Base-by-base conservation (phyloP, 1,140 invertebrate species). In the Cyrtorhinus lividipennis region DNA sequence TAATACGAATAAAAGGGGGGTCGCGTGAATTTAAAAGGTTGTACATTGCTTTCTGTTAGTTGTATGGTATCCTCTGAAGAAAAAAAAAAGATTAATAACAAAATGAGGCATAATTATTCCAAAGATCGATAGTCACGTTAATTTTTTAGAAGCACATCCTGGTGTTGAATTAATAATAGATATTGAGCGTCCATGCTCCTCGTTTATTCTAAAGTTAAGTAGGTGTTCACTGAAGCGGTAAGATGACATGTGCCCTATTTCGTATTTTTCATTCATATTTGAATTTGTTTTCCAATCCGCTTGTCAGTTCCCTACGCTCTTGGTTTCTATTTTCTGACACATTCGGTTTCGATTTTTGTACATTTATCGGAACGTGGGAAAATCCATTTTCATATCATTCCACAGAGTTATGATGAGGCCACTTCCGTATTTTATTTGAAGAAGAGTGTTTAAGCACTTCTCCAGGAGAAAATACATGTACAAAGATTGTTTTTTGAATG, bases 401-500 rank as follows among this genome's bases (percentile, higher is more conserved):
- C 38, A 8, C 38, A 44, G 38, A 10, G 38, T n/a, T 44, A 44
- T 44, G 38, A n/a, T 44, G 38, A 44, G 38, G 38, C 38, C 38
- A 44, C 38, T 44, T n/a, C 38, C n/a, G 38, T 44, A n/a, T 44
- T 44, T 44, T n/a, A n/a, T n/a, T n/a, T 44, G 38, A 44, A 44
- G n/a, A 22, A 15, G 56, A 57, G 24, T 24, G 24, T 57, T 57
- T 59, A 18, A 27, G 27, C 24, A 26, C 3, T 59, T 15, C 13
- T 59, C n/a, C n/a, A n/a, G 13, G 38, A 26, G 27, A n/a, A 59
- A 30, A 59, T 2, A 23, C 26, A 30, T 27, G 27, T 59, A 59
- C 24, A 59, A 59, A 59, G 58, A 30, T 30, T 59, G 27, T 59
- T 15, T n/a, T n/a, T 59, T n/a, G 13, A 59, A 27, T 59, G 58